A percentile compares a stretch with the other conserved stretches of the same genome.
These are phyloP conservation scores for Antechinus flavipes DNA, from an alignment of 2,113 vertebrate species.

Conservation along the genomic window DNA sequence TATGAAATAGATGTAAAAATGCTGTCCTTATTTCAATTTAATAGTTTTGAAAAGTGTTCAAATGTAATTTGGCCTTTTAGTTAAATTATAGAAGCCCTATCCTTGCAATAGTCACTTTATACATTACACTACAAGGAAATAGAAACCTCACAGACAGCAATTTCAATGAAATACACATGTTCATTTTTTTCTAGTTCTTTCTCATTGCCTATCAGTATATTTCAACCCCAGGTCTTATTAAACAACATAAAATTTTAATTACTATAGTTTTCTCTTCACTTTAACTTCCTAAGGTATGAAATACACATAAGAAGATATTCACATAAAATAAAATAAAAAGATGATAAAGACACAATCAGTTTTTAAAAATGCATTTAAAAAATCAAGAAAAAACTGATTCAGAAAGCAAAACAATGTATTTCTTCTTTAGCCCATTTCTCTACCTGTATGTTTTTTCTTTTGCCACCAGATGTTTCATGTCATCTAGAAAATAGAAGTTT, in stretches of 20 bases:
- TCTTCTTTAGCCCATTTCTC: not conserved
- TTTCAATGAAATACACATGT: conserved; percentile 30
- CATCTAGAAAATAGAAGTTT: not conserved
- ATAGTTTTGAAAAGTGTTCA: conserved; percentile 53
- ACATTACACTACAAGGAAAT: conserved; percentile 52
- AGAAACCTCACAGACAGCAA: conserved; percentile 51
- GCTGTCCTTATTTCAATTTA: conserved; percentile 58
- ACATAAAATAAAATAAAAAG: not conserved
- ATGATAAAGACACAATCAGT: conserved; percentile 18
- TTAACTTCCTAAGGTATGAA: conserved; percentile 34
- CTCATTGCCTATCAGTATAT: not conserved
- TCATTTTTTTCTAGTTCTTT: not conserved
- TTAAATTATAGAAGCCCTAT: conserved; percentile 50
- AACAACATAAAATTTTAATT: conserved; percentile 32
- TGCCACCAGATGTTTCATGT: conserved; percentile 3
- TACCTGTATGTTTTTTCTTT: not conserved
- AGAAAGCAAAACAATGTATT: not conserved
- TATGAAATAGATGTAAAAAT: conserved; percentile 31
- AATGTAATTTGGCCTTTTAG: conserved; percentile 36
- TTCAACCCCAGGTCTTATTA: conserved; percentile 13
- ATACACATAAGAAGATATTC: conserved; percentile 20
- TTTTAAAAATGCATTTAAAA: not conserved
- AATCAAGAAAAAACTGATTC: not conserved
- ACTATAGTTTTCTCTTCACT: conserved; percentile 26
- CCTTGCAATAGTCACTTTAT: conserved; percentile 18